Percentiles rank a stretch among this genome's conserved stretches.
These are phyloP conservation scores for Molossus alvarezi DNA, from an alignment of 2,797 vertebrate genomes.

Conservation along the genomic window DNA sequence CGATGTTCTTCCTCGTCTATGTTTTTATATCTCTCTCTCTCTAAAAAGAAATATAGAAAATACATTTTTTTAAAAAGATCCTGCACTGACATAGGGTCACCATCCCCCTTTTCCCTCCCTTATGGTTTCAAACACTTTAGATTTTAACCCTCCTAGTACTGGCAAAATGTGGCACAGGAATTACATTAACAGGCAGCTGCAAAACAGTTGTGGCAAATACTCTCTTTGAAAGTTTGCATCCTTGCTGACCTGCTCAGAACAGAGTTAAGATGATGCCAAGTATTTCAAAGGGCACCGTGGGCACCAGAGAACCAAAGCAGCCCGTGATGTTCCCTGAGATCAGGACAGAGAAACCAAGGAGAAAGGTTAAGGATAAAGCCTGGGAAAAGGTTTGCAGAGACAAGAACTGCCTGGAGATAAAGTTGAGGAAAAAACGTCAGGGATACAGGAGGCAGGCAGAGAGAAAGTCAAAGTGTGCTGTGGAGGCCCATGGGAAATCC, in stretches of 20 bases:
- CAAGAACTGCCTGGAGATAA: not conserved
- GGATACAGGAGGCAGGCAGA: not conserved
- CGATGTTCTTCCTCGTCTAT: too few relatives aligned
- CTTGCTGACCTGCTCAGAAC: not conserved
- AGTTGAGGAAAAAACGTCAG: not conserved
- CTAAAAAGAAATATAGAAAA: too few relatives aligned
- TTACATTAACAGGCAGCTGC: not conserved
- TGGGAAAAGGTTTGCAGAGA: not conserved
- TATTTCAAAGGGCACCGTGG: not conserved
- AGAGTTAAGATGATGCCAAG: constrained; percentile 13
- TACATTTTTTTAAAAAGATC: not conserved
- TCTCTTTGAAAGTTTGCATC: not conserved
- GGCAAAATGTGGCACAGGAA: not conserved
- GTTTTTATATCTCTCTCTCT: too few relatives aligned
- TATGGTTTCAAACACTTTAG: constrained; percentile 34
- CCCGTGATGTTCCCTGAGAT: not conserved
- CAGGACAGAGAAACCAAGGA: not conserved
- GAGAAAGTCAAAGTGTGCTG: not conserved
- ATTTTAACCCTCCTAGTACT: not conserved
- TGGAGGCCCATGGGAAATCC: not conserved
- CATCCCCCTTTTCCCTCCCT: not conserved
- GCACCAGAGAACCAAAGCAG: not conserved
- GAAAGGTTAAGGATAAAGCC: not conserved
- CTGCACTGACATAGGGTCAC: not conserved
- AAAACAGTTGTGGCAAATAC: not conserved